Evolutionary conservation across 1,140 invertebrate genomes (phyloP).

Genomic region (Fopius arisanus): DNA sequence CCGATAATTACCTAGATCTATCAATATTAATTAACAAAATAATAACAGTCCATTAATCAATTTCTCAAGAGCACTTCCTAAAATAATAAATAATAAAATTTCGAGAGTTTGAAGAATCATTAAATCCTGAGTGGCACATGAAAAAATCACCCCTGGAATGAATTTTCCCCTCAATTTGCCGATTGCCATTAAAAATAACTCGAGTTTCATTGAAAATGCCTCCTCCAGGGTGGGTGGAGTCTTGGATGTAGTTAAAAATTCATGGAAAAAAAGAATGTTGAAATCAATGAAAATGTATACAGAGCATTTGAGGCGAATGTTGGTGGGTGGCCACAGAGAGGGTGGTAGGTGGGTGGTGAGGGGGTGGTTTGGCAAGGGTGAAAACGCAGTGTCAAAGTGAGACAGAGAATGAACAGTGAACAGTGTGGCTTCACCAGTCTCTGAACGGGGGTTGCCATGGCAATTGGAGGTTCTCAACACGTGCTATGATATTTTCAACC

Average conservation of each 20-base stretch:
- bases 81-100: not conserved
- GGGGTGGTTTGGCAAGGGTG: not conserved
- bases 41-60: too few species aligned
- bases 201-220: not conserved
- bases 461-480: slow-evolving; percentile 43
- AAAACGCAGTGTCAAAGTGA: slow-evolving; percentile 16
- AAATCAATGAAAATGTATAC: slow-evolving; percentile 14
- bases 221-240: not conserved
- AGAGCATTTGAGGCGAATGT: slow-evolving; percentile 11
- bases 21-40: too few species aligned
- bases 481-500: slow-evolving; percentile 35
- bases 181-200: not conserved
- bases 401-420: slow-evolving; percentile 3
- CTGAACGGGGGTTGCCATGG: slow-evolving; percentile 41
- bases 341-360: not conserved
- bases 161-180: slow-evolving; percentile 16
- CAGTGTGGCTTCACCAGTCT: slow-evolving; percentile 28
- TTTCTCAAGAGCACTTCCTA: too few species aligned
- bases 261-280: slow-evolving; percentile 7
- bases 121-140: too few species aligned
- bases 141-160: slow-evolving; percentile 1
- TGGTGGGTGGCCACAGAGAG: not conserved
- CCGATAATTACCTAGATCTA: too few species aligned
- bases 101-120: not conserved
- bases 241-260: not conserved